Percentiles rank a stretch among this genome's conserved stretches.
phyloP scores from a whole-genome alignment of 2,113 vertebrate species.

The Indicator maculatus region DNA sequence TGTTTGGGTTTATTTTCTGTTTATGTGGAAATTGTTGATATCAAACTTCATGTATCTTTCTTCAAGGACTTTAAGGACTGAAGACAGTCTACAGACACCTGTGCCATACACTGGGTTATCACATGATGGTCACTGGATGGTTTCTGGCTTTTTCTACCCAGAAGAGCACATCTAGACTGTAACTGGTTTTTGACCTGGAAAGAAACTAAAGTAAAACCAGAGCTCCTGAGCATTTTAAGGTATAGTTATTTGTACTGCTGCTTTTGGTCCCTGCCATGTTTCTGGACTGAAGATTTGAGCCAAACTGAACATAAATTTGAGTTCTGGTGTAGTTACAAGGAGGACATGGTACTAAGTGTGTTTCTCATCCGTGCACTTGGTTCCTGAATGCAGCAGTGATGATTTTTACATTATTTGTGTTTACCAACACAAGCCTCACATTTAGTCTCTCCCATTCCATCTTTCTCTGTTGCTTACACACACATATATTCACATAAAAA shows the following conservation, averaged over 20 bases:
- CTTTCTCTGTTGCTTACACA: background rate
- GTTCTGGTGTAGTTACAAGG: background rate
- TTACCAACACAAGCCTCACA: background rate
- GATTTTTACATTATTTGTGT: background rate
- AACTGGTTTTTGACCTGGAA: background rate
- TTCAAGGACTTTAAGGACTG: background rate
- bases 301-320: background rate
- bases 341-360: background rate
- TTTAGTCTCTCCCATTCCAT: background rate
- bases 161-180: background rate
- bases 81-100: background rate
- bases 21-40: background rate
- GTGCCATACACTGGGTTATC: rapidly evolving
- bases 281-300: background rate
- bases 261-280: background rate
- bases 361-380: background rate
- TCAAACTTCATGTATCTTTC: background rate
- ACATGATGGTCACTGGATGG: background rate
- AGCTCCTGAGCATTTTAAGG: background rate
- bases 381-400: background rate
- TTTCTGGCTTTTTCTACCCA: background rate
- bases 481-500: rapidly evolving
- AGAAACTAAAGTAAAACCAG: background rate
- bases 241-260: background rate
- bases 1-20: background rate